Conservation (phyloP, 2,113 vertebrate genomes). For the Pogonocichla stellata region DNA sequence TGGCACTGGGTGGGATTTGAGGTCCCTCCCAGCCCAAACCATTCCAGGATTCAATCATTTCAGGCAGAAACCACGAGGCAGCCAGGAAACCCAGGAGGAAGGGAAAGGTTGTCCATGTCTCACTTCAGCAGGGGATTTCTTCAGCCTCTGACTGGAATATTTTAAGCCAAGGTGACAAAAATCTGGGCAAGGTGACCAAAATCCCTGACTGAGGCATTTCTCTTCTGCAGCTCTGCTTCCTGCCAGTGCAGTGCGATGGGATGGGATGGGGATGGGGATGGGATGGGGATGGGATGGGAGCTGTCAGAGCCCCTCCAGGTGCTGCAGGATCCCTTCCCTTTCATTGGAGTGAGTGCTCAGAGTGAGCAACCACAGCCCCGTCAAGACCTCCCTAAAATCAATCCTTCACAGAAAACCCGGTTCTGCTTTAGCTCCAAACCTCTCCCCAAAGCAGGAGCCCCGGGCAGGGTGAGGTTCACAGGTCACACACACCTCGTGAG, state of each 20-base stretch:
- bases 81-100: neutral
- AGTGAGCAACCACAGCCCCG: neutral
- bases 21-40: neutral
- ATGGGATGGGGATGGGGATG: too few species aligned
- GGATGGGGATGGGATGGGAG: neutral
- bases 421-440: neutral
- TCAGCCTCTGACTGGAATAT: neutral
- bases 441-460: neutral
- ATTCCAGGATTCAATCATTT: neutral
- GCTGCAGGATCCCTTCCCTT: neutral
- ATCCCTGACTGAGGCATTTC: neutral
- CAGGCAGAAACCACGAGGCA: neutral
- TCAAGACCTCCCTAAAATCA: neutral
- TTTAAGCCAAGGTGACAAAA: neutral
- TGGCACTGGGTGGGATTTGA: accelerated
- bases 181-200: neutral
- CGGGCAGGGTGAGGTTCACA: neutral
- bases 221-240: accelerated
- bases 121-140: neutral
- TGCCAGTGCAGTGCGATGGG: neutral
- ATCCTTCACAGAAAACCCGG: accelerated
- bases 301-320: neutral
- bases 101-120: accelerated
- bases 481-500: accelerated
- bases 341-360: neutral